Base-by-base conservation (phyloP, 1,140 invertebrate species). In the Zaprionus ornatus region DNA sequence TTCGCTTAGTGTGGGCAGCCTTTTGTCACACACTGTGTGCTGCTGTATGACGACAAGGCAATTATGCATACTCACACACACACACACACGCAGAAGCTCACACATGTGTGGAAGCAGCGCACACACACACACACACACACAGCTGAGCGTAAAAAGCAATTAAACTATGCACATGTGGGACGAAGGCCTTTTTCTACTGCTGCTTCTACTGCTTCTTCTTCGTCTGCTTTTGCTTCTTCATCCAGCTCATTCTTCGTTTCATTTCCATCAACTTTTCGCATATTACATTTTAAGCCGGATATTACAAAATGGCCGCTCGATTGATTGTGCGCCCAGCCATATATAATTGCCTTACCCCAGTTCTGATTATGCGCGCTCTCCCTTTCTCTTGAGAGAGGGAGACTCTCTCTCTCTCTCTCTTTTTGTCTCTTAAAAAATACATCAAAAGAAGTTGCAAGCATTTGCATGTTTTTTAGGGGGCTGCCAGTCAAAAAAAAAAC, bases 201-300 rank as follows among this genome's bases (percentile, higher is more conserved):
- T 23, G 6, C 4, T 19, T 19, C 37, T 42, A 13, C 25, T 62
- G 3, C 25, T 62, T 3, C 15, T 23, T 21, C 6, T 19, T 3
- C 12, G 13, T 40, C 6, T n/a, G 15, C 35, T 35, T 25, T 12
- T 50, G 25, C 63, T 72, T 25, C 10, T 55, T 57, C 42, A 54
- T 63, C 21, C 37, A 12, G 59, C 40, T 69, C 29, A 19, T 52
- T 55, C 52, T 62, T 56, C 23, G 54, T 50, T 27, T 37, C 40
- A 55, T 65, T 70, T 68, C 70, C 69, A 63, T 87, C 62, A 77
- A 83, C 77, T 88, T 67, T 61, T 77, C 71, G 29, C 57, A 87
- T 87, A 87, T 88, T 84, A 80, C 73, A 90, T 87, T 77, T 80
- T 81, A 90, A 90, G 84, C 84, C 84, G 84, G 84, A 87, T 88